Conservation (phyloP, 2,113 vertebrate genomes). For the Eupsittula cactorum region DNA sequence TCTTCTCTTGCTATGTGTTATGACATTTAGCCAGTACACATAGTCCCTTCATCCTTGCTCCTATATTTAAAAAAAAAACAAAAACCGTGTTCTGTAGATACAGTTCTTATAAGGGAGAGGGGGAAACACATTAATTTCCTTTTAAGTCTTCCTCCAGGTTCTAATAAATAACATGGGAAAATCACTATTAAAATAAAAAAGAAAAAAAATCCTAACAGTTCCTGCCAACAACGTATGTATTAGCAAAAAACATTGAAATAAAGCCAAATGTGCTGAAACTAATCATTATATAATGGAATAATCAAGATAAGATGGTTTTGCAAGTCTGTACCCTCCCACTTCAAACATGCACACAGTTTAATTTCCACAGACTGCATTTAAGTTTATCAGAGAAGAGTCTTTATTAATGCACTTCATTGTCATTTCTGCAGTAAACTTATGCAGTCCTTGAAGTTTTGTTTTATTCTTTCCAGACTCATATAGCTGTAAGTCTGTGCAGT, state of each 20-base stretch:
- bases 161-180: not conserved
- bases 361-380: not conserved
- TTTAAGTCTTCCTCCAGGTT: not conserved
- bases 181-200: not conserved
- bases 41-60: not conserved
- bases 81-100: not conserved
- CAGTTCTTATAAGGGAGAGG: not conserved
- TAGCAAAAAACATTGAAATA: not conserved
- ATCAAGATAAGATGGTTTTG: not conserved
- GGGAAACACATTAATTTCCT: not conserved
- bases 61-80: not conserved
- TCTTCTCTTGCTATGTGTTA: not conserved
- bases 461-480: not conserved
- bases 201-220: not conserved
- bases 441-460: not conserved
- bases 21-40: not conserved
- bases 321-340: not conserved
- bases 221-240: not conserved
- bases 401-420: not conserved
- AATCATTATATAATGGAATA: not conserved
- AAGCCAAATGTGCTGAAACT: not conserved
- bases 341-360: not conserved
- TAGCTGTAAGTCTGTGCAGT: not conserved
- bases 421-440: not conserved
- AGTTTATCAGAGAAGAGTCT: not conserved